Conservation (phyloP, 1,140 invertebrate species). For the Sarcophaga bullata region DNA sequence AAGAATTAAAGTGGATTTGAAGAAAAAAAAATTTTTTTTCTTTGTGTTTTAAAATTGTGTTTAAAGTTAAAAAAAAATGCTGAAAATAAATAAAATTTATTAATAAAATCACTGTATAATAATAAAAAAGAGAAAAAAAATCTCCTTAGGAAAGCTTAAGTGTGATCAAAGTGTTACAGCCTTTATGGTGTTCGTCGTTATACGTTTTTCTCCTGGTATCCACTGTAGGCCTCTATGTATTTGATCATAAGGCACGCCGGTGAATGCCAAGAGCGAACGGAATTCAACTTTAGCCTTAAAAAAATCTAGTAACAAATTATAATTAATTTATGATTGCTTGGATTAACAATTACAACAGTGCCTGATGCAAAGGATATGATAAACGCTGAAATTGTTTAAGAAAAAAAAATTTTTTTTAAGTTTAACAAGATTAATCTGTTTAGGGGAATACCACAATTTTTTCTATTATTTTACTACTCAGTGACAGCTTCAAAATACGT, state of each 20-base stretch:
- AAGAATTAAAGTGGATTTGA: background rate
- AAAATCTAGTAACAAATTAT: background rate
- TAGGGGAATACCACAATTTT: too few relatives aligned
- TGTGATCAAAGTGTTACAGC: background rate
- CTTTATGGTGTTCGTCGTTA: background rate
- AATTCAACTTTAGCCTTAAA: constrained; percentile 65
- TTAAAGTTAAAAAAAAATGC: background rate
- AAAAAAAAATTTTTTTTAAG: too few relatives aligned
- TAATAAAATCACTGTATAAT: background rate
- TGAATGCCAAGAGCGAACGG: constrained; percentile 94
- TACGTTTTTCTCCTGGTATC: constrained; percentile 81
- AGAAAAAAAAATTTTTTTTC: background rate
- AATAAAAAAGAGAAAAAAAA: too few relatives aligned
- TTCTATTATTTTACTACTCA: too few relatives aligned
- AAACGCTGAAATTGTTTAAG: too few relatives aligned
- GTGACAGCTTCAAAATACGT: too few relatives aligned
- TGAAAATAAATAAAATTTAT: background rate
- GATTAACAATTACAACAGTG: too few relatives aligned
- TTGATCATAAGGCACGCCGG: constrained; percentile 93
- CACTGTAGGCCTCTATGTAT: constrained; percentile 89
- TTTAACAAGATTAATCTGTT: too few relatives aligned
- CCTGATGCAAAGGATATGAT: too few relatives aligned
- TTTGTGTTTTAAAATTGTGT: background rate
- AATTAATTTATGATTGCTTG: too few relatives aligned
- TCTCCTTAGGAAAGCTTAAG: background rate